Base-by-base conservation (phyloP, 2,888 invertebrate species). In the Dexiosoma caninum region DNA sequence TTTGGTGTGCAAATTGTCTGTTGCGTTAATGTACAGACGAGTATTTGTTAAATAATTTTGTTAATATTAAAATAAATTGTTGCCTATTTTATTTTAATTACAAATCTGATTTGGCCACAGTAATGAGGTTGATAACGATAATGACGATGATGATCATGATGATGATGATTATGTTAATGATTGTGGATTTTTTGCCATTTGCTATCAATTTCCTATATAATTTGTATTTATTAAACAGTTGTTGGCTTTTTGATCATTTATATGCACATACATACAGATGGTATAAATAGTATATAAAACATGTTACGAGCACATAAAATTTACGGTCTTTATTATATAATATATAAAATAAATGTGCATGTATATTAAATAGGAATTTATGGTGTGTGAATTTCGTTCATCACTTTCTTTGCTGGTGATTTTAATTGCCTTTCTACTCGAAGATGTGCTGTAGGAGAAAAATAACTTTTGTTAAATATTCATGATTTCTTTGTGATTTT, bases 61-160 rank as follows among this genome's bases (percentile, higher is more conserved):
- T 74, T 49, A 62, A 75, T 79, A 69, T 66, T 70, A 1, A 75
- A 70, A 75, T 75, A 75, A 75, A 70, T 70, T 75, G 70, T 75
- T 70, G 70, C 59, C 79, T 70, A 79, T 79, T 79, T 37, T 23
- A n/a, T 40, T 57, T 57, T 57, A 57, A 57, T 40, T 57, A 23
- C 37, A 23, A 57, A n/a, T 40, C 21, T 57, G 57, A 23, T 40
- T 23, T 40, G 1, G 23, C 21, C 21, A 23, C n/a, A 30, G 30
- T 53, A 9, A 30, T 16, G 51, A 21, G 4, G 16, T 12, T 10
- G 14, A 37, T 46, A 21, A 46, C 8, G 42, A 42, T 16, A 4
- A 27, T 27, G 27, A 5, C 27, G 27, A 27, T 27, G 27, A 27
- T 27, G 27, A 6, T 30, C 0, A 27, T 23, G 14, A 27, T n/a